phyloP scores from a whole-genome alignment of 2,888 invertebrate genomes.

The Hermaeophaga mercurialis region DNA sequence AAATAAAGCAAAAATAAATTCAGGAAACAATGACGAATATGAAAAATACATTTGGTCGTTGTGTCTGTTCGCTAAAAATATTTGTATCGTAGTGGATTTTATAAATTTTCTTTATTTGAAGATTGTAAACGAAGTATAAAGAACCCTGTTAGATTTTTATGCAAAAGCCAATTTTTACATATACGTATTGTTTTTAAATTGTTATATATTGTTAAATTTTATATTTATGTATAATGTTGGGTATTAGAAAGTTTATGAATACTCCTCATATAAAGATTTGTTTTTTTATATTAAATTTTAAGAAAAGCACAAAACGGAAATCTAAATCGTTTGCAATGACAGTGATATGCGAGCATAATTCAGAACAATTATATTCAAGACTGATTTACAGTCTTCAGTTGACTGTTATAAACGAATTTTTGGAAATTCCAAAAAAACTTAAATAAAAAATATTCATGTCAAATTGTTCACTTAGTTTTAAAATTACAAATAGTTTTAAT shows the following conservation, averaged over 20 bases:
- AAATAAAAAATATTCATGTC: conserved; percentile 23
- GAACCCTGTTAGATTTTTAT: neutral
- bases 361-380: conserved; percentile 36
- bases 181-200: conserved; percentile 1
- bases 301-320: conserved; percentile 14
- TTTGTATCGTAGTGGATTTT: neutral
- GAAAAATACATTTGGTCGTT: neutral
- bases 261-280: neutral
- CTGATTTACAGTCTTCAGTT: conserved; percentile 41
- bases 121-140: neutral
- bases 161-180: neutral
- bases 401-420: conserved; percentile 41
- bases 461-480: conserved; percentile 23
- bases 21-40: neutral
- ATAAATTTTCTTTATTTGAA: neutral
- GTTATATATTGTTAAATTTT: conserved; percentile 5
- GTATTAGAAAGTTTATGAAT: neutral
- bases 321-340: conserved; percentile 20
- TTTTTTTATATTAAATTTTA: conserved; percentile 5
- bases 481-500: conserved; percentile 10
- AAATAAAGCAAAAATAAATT: neutral
- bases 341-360: conserved; percentile 14
- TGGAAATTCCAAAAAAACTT: conserved; percentile 24
- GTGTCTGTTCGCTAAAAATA: too few species aligned
- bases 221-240: neutral